Percentiles rank a stretch among this genome's conserved stretches.
Evolutionary conservation across 2,113 vertebrate species (phyloP).

Genomic region (Sorex fumeus): DNA sequence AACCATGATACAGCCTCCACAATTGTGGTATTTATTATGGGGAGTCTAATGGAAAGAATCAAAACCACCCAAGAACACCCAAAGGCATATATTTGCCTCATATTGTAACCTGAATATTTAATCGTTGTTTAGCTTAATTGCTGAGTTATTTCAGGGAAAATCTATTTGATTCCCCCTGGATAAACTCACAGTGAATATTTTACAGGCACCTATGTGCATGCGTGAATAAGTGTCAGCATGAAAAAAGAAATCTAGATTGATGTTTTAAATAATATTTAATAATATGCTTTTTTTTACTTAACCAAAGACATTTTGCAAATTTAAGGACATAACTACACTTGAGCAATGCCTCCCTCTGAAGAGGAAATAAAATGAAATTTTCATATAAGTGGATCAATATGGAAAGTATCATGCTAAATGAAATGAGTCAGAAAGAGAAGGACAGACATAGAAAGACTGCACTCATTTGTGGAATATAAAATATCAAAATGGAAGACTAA

Average conservation of each 20-base stretch:
- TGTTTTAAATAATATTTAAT: not conserved
- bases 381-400: no score
- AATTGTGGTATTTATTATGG: no score
- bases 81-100: no score
- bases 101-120: no score
- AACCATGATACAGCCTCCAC: no score
- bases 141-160: not conserved
- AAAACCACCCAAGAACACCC: no score
- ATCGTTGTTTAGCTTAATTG: not conserved
- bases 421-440: no score
- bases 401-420: no score
- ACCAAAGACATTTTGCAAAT: not conserved
- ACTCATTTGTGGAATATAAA: no score
- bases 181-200: not conserved
- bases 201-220: not conserved
- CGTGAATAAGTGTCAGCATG: not conserved
- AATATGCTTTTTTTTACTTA: not conserved
- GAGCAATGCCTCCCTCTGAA: not conserved
- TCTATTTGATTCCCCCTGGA: not conserved
- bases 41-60: no score
- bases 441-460: no score
- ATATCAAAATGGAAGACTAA: no score
- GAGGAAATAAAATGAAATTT: not conserved
- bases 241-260: not conserved
- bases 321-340: not conserved